Evolutionary conservation across 2,113 vertebrate genomes (phyloP).

Genomic region (Dendrocopos noguchii): DNA sequence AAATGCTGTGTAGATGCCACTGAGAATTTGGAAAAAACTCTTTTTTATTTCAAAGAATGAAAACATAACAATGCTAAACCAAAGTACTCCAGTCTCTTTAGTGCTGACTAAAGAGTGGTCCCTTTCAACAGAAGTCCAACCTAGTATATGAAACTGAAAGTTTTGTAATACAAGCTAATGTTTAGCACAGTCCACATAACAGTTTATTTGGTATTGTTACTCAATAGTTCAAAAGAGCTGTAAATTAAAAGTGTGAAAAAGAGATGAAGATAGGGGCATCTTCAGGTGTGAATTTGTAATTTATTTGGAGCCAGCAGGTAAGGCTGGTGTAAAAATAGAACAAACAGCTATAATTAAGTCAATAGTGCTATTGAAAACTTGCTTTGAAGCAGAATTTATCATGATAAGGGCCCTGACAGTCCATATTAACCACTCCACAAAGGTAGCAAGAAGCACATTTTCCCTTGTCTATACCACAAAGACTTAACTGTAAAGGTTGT

Average conservation of each 20-base stretch:
- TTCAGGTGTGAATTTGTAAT: conserved; percentile 51
- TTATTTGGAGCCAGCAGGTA: conserved; percentile 31
- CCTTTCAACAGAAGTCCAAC: neutral
- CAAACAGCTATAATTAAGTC: neutral
- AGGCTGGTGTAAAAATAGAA: conserved; percentile 23
- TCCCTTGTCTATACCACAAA: neutral
- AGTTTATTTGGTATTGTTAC: neutral
- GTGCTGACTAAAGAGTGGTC: neutral
- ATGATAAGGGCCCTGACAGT: neutral
- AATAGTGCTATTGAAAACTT: neutral
- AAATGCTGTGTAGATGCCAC: neutral
- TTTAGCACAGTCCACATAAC: neutral
- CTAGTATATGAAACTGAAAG: neutral
- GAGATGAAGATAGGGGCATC: neutral
- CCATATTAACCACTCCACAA: neutral
- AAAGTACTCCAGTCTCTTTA: neutral
- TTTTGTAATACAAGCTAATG: neutral
- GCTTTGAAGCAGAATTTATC: neutral
- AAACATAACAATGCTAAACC: neutral
- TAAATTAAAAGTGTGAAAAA: conserved; percentile 57
- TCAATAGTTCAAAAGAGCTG: conserved; percentile 16
- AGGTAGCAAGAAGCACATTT: neutral
- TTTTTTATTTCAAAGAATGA: neutral
- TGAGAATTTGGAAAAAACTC: neutral
- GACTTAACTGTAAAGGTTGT: neutral